These are phyloP conservation scores for Mactromeris polynyma DNA, from an alignment of 2,888 invertebrate species.

Conservation along the genomic window DNA sequence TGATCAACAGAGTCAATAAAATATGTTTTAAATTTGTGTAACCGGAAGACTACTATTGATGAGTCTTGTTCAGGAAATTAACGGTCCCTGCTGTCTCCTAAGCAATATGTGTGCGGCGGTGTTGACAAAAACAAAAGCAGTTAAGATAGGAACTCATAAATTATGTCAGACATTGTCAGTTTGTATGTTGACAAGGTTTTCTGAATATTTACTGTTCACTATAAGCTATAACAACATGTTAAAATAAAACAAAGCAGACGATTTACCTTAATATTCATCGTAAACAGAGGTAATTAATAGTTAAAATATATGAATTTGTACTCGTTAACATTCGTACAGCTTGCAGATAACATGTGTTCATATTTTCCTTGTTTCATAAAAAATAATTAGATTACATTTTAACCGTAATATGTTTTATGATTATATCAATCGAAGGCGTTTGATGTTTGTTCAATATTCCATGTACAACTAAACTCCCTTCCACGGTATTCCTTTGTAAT, in stretches of 20 bases:
- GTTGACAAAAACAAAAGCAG: not conserved
- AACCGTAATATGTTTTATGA: not conserved
- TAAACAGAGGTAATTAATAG: conserved; percentile 35
- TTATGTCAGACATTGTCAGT: conserved; percentile 7
- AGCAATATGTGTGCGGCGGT: not conserved
- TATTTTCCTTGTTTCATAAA: not conserved
- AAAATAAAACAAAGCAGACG: conserved; percentile 19
- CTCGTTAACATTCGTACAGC: conserved; percentile 16
- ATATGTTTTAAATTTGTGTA: too few species aligned
- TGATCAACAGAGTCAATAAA: too few species aligned
- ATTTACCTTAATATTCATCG: not conserved
- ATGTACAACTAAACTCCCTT: too few species aligned
- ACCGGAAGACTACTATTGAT: not conserved
- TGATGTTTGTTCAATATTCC: not conserved
- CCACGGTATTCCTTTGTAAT: too few species aligned
- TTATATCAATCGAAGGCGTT: not conserved
- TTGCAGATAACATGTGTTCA: not conserved
- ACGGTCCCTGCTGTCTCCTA: not conserved
- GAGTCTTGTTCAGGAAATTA: not conserved
- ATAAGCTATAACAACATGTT: conserved; percentile 16
- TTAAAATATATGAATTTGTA: conserved; percentile 32
- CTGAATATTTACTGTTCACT: conserved; percentile 19
- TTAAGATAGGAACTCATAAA: conserved; percentile 11
- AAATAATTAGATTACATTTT: not conserved
- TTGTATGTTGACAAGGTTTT: conserved; percentile 19